Base-by-base conservation (phyloP, 2,888 invertebrate species). In the Melangyna quadrimaculata region DNA sequence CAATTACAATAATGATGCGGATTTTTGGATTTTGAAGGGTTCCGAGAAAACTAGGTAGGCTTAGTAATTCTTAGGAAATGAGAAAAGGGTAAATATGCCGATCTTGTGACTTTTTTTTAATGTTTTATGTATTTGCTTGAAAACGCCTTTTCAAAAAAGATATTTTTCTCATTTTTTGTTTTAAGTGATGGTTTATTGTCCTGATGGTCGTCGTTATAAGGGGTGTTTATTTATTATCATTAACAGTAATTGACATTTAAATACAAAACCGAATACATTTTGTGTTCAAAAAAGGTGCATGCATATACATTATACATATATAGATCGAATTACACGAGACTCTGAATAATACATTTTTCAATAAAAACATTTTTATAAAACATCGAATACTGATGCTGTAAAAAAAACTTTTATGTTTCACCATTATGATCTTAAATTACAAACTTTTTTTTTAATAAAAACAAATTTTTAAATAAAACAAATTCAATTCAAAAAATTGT, bases 1-100 rank as follows among this genome's bases (percentile, higher is more conserved):
- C 8, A 6, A 10, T 19, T 5, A 27, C 2, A 9, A 2, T 61
- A 40, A 40, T n/a, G 40, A 61, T 24, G 59, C 59, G 22, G 10
- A 61, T 43, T 40, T 59, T 61, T 37, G n/a, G 4, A 24, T 24
- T 59, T 37, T 40, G n/a, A 61, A 61, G 40, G n/a, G n/a, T 61
- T 40, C 27, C n/a, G 0, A 27, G 61, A 27, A 61, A 61, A 61
- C 4, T n/a, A 61, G 40, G 27, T 61, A 35, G 17, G 10, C 1
- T 14, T 3, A 8, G n/a, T 27, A 27, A 12, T 55, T 55, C 55
- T 17, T 2, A 17, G 29, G 10, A 55, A 55, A 17, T 29, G 24
- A 55, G 12, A 55, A 55, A 32, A 55, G 55, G 57, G 57, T 57
- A 57, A 57, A 51, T 5, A 24, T 17, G 3, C 29, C 0, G 29